Evolutionary conservation across 1,140 invertebrate genomes (phyloP).

Genomic region (Nixonia krombeini): DNA sequence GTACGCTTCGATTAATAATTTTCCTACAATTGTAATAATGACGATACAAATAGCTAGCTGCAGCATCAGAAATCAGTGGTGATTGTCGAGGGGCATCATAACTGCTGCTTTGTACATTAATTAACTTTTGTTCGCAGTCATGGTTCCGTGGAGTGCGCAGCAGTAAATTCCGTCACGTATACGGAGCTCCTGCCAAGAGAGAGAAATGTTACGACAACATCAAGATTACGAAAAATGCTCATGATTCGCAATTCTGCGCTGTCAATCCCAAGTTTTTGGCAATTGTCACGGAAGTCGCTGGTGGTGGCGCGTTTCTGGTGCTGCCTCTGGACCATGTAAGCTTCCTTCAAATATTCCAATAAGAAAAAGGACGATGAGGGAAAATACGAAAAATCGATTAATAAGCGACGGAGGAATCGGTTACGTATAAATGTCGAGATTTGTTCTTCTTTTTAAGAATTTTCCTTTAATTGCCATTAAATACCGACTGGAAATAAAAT

Average conservation of each 20-base stretch:
- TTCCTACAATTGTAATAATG: neutral
- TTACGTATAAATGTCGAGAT: too few species aligned
- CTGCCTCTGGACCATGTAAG: conserved; percentile 90
- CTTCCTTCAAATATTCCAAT: conserved; percentile 47
- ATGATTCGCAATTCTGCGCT: conserved; percentile 93
- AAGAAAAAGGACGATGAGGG: neutral
- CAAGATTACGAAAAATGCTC: conserved; percentile 91
- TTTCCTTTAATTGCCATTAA: conserved; percentile 26
- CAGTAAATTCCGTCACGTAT: conserved; percentile 94
- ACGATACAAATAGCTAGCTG: conserved; percentile 6
- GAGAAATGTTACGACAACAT: conserved; percentile 95
- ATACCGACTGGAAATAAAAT: conserved; percentile 7
- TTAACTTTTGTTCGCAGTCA: conserved; percentile 74
- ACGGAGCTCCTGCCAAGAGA: conserved; percentile 87
- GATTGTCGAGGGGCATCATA: conserved; percentile 7
- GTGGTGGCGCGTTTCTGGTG: conserved; percentile 94
- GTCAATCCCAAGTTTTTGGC: conserved; percentile 96
- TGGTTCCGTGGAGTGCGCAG: conserved; percentile 88
- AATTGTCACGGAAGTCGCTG: conserved; percentile 93
- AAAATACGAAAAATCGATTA: too few species aligned
- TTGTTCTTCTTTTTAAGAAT: conserved; percentile 21
- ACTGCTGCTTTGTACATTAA: conserved; percentile 26
- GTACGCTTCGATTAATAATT: too few species aligned
- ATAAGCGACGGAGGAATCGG: too few species aligned
- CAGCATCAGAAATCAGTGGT: conserved; percentile 1